Conservation (phyloP, 2,113 vertebrate genomes). For the Pterocles gutturalis region DNA sequence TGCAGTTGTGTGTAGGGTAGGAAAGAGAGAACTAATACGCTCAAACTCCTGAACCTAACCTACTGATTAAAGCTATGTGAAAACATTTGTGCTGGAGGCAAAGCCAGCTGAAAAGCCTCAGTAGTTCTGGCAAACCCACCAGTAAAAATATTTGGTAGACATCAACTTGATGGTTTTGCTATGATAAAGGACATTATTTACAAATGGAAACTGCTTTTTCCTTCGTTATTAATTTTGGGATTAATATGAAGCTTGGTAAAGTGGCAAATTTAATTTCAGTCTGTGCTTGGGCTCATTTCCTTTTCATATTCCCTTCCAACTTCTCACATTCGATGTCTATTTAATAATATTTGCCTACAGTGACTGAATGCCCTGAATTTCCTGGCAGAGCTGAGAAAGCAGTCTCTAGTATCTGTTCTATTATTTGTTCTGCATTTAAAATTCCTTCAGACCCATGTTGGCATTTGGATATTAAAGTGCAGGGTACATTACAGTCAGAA, state of each 20-base stretch:
- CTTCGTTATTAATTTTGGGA: not conserved
- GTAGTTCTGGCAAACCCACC: not conserved
- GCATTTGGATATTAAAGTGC: not conserved
- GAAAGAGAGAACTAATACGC: not conserved
- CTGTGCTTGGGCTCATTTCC: not conserved
- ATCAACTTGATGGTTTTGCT: not conserved
- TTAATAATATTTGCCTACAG: not conserved
- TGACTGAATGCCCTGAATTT: not conserved
- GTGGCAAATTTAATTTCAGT: not conserved
- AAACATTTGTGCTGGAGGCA: not conserved
- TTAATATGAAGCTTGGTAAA: not conserved
- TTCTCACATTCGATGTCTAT: not conserved
- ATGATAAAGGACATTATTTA: not conserved
- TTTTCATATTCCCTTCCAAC: not conserved
- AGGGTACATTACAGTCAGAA: not conserved
- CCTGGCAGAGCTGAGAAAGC: not conserved
- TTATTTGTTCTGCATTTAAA: not conserved
- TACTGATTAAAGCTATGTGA: not conserved
- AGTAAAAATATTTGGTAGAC: not conserved
- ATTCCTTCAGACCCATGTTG: not conserved
- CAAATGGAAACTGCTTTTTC: not conserved
- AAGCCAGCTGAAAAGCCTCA: not conserved
- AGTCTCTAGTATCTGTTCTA: not conserved
- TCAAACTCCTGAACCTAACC: not conserved
- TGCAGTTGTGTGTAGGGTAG: not conserved